Percentiles rank a stretch among this genome's conserved stretches.
phyloP scores from a whole-genome alignment of 1,140 invertebrate genomes.

The Listronotus oregonensis region DNA sequence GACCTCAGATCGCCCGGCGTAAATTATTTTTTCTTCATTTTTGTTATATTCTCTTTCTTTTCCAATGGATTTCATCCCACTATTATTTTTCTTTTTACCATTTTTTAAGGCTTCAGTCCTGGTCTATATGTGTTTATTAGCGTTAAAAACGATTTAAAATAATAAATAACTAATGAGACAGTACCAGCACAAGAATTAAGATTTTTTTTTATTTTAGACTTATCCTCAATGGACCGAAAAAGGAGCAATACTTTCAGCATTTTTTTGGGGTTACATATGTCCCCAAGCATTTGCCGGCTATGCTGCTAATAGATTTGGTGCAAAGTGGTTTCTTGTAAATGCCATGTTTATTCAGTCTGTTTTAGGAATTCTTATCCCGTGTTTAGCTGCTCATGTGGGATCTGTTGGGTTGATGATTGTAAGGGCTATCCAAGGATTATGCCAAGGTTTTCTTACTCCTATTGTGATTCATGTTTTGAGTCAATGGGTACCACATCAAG shows the following conservation, averaged over 20 bases:
- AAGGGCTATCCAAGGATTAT: slow-evolving; percentile 75
- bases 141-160: no score
- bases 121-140: no score
- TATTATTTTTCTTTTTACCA: no score
- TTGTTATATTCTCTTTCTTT: no score
- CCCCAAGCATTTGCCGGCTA: slow-evolving; percentile 70
- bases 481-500: slow-evolving; percentile 71
- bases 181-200: no score
- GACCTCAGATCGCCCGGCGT: no score
- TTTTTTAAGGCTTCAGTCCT: no score
- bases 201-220: slow-evolving; percentile 5
- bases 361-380: slow-evolving; percentile 55
- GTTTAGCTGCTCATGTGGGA: slow-evolving; percentile 54
- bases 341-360: slow-evolving; percentile 62
- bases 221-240: slow-evolving; percentile 55
- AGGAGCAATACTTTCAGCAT: slow-evolving; percentile 65
- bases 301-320: slow-evolving; percentile 66
- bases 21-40: no score
- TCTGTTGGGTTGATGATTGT: slow-evolving; percentile 66
- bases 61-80: no score
- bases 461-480: slow-evolving; percentile 76
- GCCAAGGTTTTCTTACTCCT: slow-evolving; percentile 79
- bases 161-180: no score
- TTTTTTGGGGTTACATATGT: slow-evolving; percentile 66
- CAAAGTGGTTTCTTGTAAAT: slow-evolving; percentile 64